These are phyloP conservation scores for Heliornis fulica DNA, from an alignment of 2,113 vertebrate species.

Conservation along the genomic window DNA sequence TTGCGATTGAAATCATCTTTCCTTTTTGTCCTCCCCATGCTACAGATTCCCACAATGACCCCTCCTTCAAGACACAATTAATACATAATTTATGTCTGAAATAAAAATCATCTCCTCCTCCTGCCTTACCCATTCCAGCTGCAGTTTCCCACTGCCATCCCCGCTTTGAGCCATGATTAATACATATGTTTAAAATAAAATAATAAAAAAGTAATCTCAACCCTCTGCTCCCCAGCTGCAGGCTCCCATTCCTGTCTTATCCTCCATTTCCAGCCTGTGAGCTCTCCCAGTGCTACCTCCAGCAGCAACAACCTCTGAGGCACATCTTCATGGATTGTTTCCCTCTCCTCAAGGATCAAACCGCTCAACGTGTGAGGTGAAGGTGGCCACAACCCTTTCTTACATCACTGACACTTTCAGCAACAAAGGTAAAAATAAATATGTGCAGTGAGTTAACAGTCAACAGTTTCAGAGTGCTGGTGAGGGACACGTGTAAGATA, in stretches of 20 bases:
- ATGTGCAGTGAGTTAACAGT: neutral
- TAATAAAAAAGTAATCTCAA: constrained; percentile 47
- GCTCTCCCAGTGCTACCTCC: neutral
- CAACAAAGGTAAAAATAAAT: neutral
- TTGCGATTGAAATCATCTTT: constrained; percentile 71
- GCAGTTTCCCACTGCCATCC: constrained; percentile 24
- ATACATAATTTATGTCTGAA: constrained; percentile 70
- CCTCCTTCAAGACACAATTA: constrained; percentile 62
- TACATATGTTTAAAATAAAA: constrained; percentile 62
- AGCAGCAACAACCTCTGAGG: neutral
- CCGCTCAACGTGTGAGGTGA: fast-evolving
- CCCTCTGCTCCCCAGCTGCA: constrained; percentile 45
- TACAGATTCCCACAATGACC: constrained; percentile 54
- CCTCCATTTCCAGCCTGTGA: neutral
- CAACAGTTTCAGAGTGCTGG: neutral
- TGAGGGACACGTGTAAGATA: neutral
- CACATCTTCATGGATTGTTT: neutral
- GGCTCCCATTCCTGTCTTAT: constrained; percentile 42
- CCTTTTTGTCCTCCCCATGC: constrained; percentile 13
- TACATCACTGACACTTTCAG: neutral
- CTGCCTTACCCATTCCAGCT: constrained; percentile 56
- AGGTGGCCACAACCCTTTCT: neutral
- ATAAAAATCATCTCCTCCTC: constrained; percentile 59
- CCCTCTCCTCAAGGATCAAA: neutral
- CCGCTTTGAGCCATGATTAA: constrained; percentile 7